phyloP scores from a whole-genome alignment of 2,797 vertebrate species.

The Phrynocephalus forsythii region DNA sequence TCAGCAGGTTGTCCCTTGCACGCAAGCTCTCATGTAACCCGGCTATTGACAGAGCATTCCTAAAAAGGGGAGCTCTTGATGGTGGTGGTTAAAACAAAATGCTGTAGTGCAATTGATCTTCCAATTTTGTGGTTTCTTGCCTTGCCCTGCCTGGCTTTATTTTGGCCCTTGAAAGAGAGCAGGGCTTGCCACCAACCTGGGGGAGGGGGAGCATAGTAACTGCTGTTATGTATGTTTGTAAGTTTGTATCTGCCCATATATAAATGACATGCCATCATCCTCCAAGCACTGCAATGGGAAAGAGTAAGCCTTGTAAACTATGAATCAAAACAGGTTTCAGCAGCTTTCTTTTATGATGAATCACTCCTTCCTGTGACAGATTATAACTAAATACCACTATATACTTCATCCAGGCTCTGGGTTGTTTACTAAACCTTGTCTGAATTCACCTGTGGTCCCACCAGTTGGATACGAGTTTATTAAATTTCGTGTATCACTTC shows the following conservation, averaged over 20 bases:
- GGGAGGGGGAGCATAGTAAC: background rate
- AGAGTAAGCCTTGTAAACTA: background rate
- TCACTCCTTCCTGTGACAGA: background rate
- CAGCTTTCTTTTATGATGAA: background rate
- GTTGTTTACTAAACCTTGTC: background rate
- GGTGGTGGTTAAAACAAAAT: too few relatives aligned
- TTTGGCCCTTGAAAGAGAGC: too few relatives aligned
- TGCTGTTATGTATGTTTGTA: background rate
- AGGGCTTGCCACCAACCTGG: background rate
- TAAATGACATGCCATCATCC: background rate
- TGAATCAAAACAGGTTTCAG: background rate
- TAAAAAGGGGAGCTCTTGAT: too few relatives aligned
- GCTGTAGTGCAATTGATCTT: too few relatives aligned
- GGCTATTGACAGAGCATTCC: too few relatives aligned
- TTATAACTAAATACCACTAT: background rate
- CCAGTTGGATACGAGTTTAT: background rate
- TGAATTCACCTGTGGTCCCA: background rate
- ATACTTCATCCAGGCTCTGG: background rate
- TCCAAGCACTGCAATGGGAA: background rate
- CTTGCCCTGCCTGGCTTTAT: too few relatives aligned
- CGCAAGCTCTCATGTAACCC: too few relatives aligned
- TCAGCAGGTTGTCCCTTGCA: too few relatives aligned
- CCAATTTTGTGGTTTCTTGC: too few relatives aligned
- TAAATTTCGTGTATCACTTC: background rate
- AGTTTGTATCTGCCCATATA: background rate